A percentile compares a stretch with the other conserved stretches of the same genome.
Conservation (phyloP, 2,113 vertebrate genomes). For the Esox niger region DNA sequence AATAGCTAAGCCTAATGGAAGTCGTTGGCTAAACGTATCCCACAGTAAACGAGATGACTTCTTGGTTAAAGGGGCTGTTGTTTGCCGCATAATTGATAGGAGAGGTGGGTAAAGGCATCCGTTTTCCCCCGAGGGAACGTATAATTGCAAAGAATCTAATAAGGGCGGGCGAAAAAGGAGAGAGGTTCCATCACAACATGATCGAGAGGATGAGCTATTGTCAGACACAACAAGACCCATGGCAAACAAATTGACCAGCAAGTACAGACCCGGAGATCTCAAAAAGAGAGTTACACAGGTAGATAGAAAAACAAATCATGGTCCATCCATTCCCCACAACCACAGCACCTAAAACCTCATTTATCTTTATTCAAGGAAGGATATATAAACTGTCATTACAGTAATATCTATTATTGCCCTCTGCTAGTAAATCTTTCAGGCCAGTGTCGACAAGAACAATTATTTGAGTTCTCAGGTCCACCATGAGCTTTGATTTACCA, state of each 20-base stretch:
- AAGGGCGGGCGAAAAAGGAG: slow-evolving; percentile 32
- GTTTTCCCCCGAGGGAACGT: slow-evolving; percentile 39
- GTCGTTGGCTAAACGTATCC: slow-evolving; percentile 62
- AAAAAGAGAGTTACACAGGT: slow-evolving; percentile 1
- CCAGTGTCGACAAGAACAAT: slow-evolving; percentile 36
- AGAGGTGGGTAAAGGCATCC: slow-evolving; percentile 66
- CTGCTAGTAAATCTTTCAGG: slow-evolving; percentile 37
- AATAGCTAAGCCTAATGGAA: slow-evolving; percentile 65
- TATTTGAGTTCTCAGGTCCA: slow-evolving; percentile 48
- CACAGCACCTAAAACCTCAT: slow-evolving; percentile 17
- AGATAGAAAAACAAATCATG: slow-evolving; percentile 19
- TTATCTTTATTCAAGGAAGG: slow-evolving; percentile 29
- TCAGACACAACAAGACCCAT: slow-evolving; percentile 27
- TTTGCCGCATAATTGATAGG: slow-evolving; percentile 67
- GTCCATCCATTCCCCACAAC: slow-evolving; percentile 10
- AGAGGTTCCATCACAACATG: slow-evolving; percentile 30
- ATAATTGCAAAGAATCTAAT: slow-evolving; percentile 63
- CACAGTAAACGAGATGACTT: slow-evolving; percentile 66
- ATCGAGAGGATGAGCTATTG: slow-evolving; percentile 14
- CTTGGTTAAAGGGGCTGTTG: slow-evolving; percentile 61
- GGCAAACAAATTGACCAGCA: slow-evolving; percentile 7
- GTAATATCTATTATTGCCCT: slow-evolving; percentile 43
- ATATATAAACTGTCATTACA: slow-evolving; percentile 15
- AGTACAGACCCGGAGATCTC: background rate
- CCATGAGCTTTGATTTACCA: slow-evolving; percentile 40